Evolutionary conservation across 2,113 vertebrate species (phyloP), one percentile per base, ranked within the genome.

Genomic region (Anhinga rufa): DNA sequence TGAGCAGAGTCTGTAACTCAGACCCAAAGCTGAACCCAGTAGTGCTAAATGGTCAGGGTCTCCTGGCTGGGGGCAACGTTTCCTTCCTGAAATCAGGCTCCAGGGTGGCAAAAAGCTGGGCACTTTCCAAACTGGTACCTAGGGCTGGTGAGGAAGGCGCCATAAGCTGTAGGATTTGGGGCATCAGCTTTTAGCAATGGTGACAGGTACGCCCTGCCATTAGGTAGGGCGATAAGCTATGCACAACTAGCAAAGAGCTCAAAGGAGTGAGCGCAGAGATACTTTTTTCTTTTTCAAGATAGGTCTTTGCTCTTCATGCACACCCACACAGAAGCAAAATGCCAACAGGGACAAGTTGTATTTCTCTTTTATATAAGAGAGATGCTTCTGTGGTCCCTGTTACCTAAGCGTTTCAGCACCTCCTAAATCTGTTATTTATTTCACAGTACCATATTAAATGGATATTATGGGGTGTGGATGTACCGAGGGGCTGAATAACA

Each of bases 321-420:
- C 92, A 5, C 95, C 95, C 86, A 75, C 95, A 36, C 81, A 87
- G 94, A 85, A 94, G 74, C 44, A 82, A 75, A 96, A 89, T 61
- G 88, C 88, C 88, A 94, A 88, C 77, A 87, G 88, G 95, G 94
- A 91, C 34, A 42, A 91, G 71, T 10, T 94, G 77, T 80, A 92
- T 95, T 95, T 96, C 89, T 94, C 34, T 65, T 94, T 89, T 87
- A 87, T 91, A 69, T 69, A 93, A 95, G 94, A 89, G 65, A 82
- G 91, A 92, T 94, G 89, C 32, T 84, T 58, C 89, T 51, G 81
- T 62, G 83, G 77, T 69, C 66, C 26, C 74, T 79, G 70, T 93
- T 96, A 89, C 77, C 88, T 71, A 78, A 92, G 82, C 3, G 0
- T 68, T 90, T 92, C 90, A 84, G 80, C 52, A 76, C 80, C 88